phyloP scores from a whole-genome alignment of 2,888 invertebrate species.

The Tipula confusa region DNA sequence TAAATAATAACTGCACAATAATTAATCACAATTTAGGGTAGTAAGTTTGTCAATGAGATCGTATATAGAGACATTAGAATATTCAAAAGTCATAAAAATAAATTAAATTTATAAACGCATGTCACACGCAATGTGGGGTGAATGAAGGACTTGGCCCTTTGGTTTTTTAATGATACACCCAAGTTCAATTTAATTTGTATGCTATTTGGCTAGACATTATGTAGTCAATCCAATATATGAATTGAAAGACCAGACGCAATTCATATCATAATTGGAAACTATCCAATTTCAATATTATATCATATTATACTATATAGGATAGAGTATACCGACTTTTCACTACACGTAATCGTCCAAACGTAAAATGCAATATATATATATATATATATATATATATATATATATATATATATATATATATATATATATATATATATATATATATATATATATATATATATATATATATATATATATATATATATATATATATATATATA shows the following conservation, averaged over 20 bases:
- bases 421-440: too few relatives aligned
- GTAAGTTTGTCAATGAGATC: background rate
- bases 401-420: too few relatives aligned
- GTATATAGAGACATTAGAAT: background rate
- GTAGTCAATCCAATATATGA: background rate
- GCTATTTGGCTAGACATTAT: background rate
- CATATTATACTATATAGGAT: background rate
- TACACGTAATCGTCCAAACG: background rate
- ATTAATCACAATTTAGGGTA: slow-evolving; percentile 4
- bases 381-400: background rate
- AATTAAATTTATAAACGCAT: background rate
- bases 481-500: too few relatives aligned
- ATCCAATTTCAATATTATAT: background rate
- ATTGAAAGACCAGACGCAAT: background rate
- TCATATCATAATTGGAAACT: background rate
- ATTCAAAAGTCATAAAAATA: background rate
- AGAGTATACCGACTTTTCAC: background rate
- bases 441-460: too few relatives aligned
- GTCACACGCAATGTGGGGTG: slow-evolving; percentile 5
- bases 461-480: too few relatives aligned
- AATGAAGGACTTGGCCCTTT: background rate
- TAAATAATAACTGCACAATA: background rate
- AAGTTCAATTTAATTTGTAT: background rate
- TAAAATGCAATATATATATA: background rate
- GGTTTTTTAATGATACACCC: background rate